Conservation (phyloP, 2,797 vertebrate genomes). For the Cyclura pinguis region DNA sequence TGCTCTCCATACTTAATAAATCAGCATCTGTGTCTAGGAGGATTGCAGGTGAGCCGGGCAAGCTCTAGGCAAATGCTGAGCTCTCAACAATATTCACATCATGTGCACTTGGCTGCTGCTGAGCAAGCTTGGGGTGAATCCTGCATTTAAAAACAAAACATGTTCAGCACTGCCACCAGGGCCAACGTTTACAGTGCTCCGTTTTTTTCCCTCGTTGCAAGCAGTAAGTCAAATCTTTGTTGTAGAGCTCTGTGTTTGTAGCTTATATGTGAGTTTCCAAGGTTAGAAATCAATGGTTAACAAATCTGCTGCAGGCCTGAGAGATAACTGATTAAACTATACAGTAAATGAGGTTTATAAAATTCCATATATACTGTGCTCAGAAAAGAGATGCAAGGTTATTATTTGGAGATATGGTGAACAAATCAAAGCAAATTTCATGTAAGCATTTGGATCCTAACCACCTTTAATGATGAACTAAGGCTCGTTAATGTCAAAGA, state of each 20-base stretch:
- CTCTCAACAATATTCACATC: constrained; percentile 54
- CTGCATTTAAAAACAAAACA: constrained; percentile 68
- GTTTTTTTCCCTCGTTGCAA: constrained; percentile 52
- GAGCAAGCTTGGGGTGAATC: constrained; percentile 60
- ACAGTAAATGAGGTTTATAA: constrained; percentile 53
- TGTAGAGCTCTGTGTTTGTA: constrained; percentile 54
- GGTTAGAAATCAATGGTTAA: constrained; percentile 74
- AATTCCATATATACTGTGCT: constrained; percentile 44
- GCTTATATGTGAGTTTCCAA: constrained; percentile 67
- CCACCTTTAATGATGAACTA: background rate
- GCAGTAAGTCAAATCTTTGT: constrained; percentile 60
- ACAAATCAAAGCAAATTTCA: constrained; percentile 5
- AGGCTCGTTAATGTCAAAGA: background rate
- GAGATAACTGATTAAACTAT: constrained; percentile 69
- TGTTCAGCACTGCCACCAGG: constrained; percentile 55
- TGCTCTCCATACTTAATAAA: constrained; percentile 71
- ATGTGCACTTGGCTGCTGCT: constrained; percentile 64
- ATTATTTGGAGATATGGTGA: constrained; percentile 34
- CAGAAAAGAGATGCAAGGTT: constrained; percentile 39
- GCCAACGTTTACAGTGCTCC: constrained; percentile 61
- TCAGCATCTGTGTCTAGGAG: constrained; percentile 66
- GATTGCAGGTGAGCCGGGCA: constrained; percentile 66
- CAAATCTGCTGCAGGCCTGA: constrained; percentile 48
- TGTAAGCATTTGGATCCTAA: background rate
- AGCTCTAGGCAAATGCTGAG: constrained; percentile 60